phyloP scores from a whole-genome alignment of 2,888 invertebrate species.

The Malachius bipustulatus region DNA sequence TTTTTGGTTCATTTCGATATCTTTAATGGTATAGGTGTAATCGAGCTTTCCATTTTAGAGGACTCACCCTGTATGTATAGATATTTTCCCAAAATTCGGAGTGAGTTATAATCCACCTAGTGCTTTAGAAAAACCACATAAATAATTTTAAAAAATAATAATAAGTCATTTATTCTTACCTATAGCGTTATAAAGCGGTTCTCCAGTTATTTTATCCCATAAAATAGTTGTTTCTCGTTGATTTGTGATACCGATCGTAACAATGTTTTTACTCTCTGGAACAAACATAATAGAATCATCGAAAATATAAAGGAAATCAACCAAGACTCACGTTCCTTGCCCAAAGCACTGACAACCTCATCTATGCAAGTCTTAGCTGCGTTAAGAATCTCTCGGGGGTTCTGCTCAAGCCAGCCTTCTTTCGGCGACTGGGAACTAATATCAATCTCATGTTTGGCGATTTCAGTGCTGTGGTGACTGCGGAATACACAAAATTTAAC shows the following conservation, averaged over 20 bases:
- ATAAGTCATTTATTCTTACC: slow-evolving; percentile 49
- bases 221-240: slow-evolving; percentile 94
- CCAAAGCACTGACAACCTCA: slow-evolving; percentile 54
- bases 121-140: no score
- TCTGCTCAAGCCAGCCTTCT: slow-evolving; percentile 91
- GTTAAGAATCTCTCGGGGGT: slow-evolving; percentile 72
- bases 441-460: slow-evolving; percentile 71
- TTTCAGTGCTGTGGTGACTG: slow-evolving; percentile 64
- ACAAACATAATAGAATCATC: no score
- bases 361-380: slow-evolving; percentile 72
- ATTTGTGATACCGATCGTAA: slow-evolving; percentile 87
- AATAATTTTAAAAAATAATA: no score
- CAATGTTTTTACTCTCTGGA: slow-evolving; percentile 43
- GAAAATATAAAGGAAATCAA: no score
- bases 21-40: no score
- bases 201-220: slow-evolving; percentile 88
- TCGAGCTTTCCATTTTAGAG: no score
- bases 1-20: no score
- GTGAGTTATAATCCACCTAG: no score
- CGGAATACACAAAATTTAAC: slow-evolving; percentile 53
- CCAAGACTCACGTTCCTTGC: slow-evolving; percentile 40
- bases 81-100: no score
- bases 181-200: slow-evolving; percentile 88
- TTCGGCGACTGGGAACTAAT: slow-evolving; percentile 67
- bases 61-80: no score